phyloP scores from a whole-genome alignment of 2,797 vertebrate species.

The Danio jaintianensis region DNA sequence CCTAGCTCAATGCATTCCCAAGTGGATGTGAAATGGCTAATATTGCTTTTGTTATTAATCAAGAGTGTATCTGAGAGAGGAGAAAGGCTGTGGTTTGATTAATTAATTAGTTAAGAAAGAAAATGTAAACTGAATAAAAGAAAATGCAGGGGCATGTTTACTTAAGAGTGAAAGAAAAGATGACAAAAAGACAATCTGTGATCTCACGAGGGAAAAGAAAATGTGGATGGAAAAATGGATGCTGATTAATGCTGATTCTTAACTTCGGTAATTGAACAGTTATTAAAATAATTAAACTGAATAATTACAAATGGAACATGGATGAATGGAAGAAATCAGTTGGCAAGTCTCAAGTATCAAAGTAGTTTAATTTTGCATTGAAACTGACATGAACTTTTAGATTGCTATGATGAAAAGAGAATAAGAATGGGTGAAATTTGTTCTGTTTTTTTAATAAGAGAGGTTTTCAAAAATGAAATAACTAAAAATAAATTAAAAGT shows the following conservation, averaged over 20 bases:
- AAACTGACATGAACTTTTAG: background rate
- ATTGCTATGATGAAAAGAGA: background rate
- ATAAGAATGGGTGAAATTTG: no score
- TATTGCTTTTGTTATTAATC: background rate
- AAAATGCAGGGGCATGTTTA: background rate
- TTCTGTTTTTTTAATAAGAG: no score
- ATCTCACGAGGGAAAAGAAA: background rate
- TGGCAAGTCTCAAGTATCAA: background rate
- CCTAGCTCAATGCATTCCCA: conserved; percentile 34
- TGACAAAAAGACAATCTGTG: background rate
- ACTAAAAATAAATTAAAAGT: no score
- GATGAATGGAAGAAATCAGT: background rate
- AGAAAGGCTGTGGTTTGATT: background rate
- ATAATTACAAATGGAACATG: background rate
- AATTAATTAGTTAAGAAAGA: conserved; percentile 5
- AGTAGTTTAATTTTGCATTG: background rate
- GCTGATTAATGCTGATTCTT: background rate
- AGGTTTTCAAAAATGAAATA: no score
- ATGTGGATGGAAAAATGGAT: background rate
- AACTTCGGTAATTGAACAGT: background rate
- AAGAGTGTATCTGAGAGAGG: conserved; percentile 14
- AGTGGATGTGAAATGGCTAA: conserved; percentile 28
- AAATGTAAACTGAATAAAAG: background rate
- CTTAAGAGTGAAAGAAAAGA: background rate
- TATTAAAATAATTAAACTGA: background rate